phyloP scores from a whole-genome alignment of 2,888 invertebrate species.

The Pristionchus mayeri region DNA sequence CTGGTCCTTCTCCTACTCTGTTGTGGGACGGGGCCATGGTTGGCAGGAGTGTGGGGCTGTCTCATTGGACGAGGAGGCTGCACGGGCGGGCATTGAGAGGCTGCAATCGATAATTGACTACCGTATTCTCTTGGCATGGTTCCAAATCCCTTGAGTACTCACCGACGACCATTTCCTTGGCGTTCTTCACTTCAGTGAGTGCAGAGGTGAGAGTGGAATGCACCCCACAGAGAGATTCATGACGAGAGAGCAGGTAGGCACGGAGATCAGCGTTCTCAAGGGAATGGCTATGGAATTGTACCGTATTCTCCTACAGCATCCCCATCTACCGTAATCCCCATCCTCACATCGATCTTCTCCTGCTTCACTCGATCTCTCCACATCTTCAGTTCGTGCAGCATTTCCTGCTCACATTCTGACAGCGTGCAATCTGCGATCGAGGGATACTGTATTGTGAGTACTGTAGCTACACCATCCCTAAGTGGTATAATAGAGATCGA shows the following conservation, averaged over 20 bases:
- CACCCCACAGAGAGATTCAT: background rate
- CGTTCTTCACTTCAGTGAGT: conserved; percentile 15
- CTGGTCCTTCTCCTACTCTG: too few species aligned
- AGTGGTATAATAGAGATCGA: too few species aligned
- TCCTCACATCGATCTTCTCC: conserved; percentile 28
- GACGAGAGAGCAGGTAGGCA: conserved; percentile 16
- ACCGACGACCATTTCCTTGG: background rate
- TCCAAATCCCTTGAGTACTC: background rate
- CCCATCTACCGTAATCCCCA: conserved; percentile 7
- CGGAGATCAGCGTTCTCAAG: too few species aligned
- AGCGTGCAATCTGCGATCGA: background rate
- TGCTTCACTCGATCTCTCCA: conserved; percentile 18
- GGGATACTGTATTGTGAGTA: background rate
- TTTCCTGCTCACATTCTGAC: background rate
- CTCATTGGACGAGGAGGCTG: background rate
- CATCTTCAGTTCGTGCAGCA: background rate
- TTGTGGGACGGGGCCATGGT: background rate
- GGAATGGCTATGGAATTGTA: too few species aligned
- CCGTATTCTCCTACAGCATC: background rate
- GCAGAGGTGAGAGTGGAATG: too few species aligned
- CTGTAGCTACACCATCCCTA: too few species aligned
- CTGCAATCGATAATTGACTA: background rate
- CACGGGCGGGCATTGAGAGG: background rate
- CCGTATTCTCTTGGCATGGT: background rate
- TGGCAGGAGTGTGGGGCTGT: background rate